phyloP scores from a whole-genome alignment of 2,888 invertebrate genomes.

The Caenorhabditis sp. region DNA sequence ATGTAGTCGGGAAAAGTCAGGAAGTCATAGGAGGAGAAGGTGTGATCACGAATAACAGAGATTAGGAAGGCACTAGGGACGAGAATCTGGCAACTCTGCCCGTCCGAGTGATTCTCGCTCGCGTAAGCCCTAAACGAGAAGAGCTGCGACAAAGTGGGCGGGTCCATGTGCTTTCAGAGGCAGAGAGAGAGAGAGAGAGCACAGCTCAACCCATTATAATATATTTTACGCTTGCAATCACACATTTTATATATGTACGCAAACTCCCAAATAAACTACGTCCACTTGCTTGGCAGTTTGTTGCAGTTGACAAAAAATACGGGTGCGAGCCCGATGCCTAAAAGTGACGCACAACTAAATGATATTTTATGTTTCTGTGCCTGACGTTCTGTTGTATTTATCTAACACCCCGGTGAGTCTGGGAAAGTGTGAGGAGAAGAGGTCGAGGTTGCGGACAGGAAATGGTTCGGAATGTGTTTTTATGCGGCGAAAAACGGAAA shows the following conservation, averaged over 20 bases:
- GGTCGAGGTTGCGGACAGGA: constrained; percentile 26
- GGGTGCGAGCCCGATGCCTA: too few relatives aligned
- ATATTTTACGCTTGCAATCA: constrained; percentile 62
- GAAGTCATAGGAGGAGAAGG: constrained; percentile 21
- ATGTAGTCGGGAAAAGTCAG: constrained; percentile 40
- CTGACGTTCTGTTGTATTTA: too few relatives aligned
- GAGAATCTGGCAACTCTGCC: constrained; percentile 39
- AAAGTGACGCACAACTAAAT: too few relatives aligned
- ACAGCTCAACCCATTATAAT: constrained; percentile 61
- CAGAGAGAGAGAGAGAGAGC: constrained; percentile 58
- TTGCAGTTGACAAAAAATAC: constrained; percentile 16
- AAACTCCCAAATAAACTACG: constrained; percentile 49
- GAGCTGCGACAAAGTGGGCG: constrained; percentile 51
- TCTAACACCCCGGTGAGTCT: too few relatives aligned
- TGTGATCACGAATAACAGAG: constrained; percentile 17
- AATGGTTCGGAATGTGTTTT: constrained; percentile 41
- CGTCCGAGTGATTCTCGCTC: constrained; percentile 47
- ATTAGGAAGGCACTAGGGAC: constrained; percentile 28
- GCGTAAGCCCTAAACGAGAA: constrained; percentile 47
- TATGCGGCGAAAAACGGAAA: constrained; percentile 45
- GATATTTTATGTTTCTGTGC: too few relatives aligned
- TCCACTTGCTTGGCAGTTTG: constrained; percentile 4
- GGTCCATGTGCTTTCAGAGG: constrained; percentile 56
- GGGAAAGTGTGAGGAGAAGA: constrained; percentile 8
- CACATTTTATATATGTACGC: constrained; percentile 57